phyloP scores from a whole-genome alignment of 2,797 vertebrate species.

The Melanotaenia nigrans region DNA sequence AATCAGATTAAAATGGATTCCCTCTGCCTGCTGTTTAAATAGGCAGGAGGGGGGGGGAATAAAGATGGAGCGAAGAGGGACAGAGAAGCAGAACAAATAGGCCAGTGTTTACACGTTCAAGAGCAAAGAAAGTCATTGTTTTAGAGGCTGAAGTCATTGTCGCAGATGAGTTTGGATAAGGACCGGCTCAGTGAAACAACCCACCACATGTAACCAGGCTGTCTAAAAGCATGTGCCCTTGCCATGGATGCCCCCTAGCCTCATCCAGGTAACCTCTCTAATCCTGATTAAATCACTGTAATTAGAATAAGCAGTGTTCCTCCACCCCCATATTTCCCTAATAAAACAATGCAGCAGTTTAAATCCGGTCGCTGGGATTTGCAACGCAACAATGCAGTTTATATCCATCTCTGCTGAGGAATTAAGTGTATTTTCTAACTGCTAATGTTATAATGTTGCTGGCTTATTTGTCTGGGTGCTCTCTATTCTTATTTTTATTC shows the following conservation, averaged over 20 bases:
- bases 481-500: constrained; percentile 70
- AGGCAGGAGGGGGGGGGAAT: constrained; percentile 73
- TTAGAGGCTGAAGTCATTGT: constrained; percentile 57
- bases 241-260: constrained; percentile 64
- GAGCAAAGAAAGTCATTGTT: constrained; percentile 74
- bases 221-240: constrained; percentile 74
- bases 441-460: constrained; percentile 83
- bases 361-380: constrained; percentile 86
- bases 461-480: constrained; percentile 76
- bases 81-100: constrained; percentile 75
- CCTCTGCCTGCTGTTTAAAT: constrained; percentile 88
- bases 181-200: constrained; percentile 33
- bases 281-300: constrained; percentile 87
- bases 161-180: constrained; percentile 53
- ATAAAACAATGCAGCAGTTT: constrained; percentile 83
- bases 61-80: constrained; percentile 50
- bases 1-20: constrained; percentile 99
- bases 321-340: constrained; percentile 80
- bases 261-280: constrained; percentile 85
- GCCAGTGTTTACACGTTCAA: constrained; percentile 77
- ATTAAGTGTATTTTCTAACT: constrained; percentile 84
- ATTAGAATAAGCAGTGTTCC: constrained; percentile 82
- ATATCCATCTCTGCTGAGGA: constrained; percentile 83
- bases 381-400: constrained; percentile 83
- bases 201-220: constrained; percentile 30